Conservation (phyloP, 1,140 invertebrate species). For the Brachionus paranguensis region DNA sequence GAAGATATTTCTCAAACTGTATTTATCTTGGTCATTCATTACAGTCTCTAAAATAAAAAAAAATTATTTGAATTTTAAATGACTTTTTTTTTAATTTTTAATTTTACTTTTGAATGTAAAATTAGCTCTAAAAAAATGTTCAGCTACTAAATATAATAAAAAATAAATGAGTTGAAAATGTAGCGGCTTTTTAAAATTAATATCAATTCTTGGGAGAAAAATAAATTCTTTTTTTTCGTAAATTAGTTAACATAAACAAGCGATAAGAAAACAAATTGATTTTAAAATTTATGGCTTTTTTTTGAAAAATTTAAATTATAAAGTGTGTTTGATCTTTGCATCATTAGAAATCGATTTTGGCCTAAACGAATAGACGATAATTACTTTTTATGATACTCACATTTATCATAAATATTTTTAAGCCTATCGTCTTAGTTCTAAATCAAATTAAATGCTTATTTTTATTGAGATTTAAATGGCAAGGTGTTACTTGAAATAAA, state of each 20-base stretch:
- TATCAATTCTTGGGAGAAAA: neutral
- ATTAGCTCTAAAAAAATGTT: neutral
- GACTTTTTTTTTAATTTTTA: too few species aligned
- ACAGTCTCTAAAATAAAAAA: too few species aligned
- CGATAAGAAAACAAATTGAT: neutral
- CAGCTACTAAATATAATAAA: neutral
- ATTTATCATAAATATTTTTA: conserved; percentile 21
- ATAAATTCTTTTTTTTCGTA: neutral
- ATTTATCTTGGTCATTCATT: too few species aligned
- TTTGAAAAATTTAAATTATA: neutral
- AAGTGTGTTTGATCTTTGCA: conserved; percentile 26
- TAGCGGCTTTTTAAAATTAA: neutral
- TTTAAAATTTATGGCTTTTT: conserved; percentile 1
- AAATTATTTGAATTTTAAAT: too few species aligned
- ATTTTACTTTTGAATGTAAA: too few species aligned
- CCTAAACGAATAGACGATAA: neutral
- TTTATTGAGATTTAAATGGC: conserved; percentile 35
- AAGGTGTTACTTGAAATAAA: conserved; percentile 26
- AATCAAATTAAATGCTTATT: neutral
- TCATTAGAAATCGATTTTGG: neutral
- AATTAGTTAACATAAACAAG: neutral
- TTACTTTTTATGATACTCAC: conserved; percentile 25
- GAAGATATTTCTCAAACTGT: too few species aligned
- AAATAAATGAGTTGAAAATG: neutral
- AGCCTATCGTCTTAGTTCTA: conserved; percentile 1